Evolutionary conservation across 2,797 vertebrate genomes (phyloP), one percentile per base, ranked within the genome.

Genomic region (Artibeus lituratus): DNA sequence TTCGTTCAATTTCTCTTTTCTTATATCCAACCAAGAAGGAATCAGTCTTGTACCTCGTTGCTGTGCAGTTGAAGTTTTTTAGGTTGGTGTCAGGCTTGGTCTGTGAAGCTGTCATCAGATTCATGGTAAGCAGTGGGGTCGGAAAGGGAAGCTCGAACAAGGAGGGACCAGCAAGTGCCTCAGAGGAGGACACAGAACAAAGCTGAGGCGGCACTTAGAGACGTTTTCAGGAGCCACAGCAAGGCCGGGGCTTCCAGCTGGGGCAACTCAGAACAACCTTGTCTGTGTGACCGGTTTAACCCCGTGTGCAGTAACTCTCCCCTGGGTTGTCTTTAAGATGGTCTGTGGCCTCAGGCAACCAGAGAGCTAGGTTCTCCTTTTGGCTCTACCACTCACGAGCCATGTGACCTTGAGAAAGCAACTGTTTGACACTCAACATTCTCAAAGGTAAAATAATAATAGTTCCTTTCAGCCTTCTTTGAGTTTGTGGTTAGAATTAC

Each of bases 1-100:
- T 26, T 87, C 49, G 47, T 88, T 55, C 69, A 62, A 65, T 72
- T 47, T 59, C 65, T 94, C 81, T 78, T 42, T 95, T 86, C 14
- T 93, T 19, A 37, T 35, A 82, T 51, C 26, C 78, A 70, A 26
- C 32, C 4, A 42, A 39, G 72, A 90, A 82, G 59, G 42, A 90
- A 87, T 51, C 44, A 29, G 12, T 44, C 0, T 42, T 3, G 29
- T 49, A 26, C 8, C 73, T 87, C 44, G 55, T 51, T 53, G 59
- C 15, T n/a, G n/a, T 37, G 32, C 10, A 83, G n/a, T 76, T 18
- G 87, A 87, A 67, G 80, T 5, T 16, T 8, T 65, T 32, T 87
- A 51, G 0, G 1, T 86, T 89, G 32, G 22, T n/a, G 24, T 67
- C 29, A 35, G 65, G 26, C 44, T 57, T 59, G 26, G 4, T 44